These are phyloP conservation scores for Triops longicaudatus DNA, from an alignment of 1,140 invertebrate species.

Conservation along the genomic window DNA sequence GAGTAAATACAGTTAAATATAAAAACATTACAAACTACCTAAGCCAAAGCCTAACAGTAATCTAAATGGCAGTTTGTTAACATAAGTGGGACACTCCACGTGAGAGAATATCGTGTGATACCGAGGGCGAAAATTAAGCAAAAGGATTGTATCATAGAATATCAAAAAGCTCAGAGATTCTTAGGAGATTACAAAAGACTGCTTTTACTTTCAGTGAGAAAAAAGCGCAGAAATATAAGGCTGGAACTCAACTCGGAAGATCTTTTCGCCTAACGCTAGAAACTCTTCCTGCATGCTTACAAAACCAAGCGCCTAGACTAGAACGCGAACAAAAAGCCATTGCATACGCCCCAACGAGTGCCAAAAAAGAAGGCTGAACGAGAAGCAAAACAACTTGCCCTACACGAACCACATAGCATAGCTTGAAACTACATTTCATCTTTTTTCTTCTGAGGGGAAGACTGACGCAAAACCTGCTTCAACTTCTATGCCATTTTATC, in stretches of 20 bases:
- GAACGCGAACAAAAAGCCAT: conserved; percentile 12
- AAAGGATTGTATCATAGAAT: neutral
- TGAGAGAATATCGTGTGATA: neutral
- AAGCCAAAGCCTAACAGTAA: conserved; percentile 8
- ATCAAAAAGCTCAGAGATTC: neutral
- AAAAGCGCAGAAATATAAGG: neutral
- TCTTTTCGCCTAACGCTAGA: neutral
- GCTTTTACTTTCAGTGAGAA: neutral
- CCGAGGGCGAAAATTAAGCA: neutral
- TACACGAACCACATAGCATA: neutral
- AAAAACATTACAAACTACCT: conserved; percentile 12
- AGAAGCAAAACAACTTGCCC: neutral
- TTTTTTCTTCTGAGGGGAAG: neutral
- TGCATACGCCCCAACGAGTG: conserved; percentile 5
- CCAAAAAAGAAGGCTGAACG: neutral
- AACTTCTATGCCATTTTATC: no score
- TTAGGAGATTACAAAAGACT: neutral
- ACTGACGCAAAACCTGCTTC: neutral
- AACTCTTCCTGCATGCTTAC: neutral
- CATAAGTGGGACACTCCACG: neutral
- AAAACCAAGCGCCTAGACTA: conserved; percentile 11
- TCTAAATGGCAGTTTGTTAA: conserved; percentile 12
- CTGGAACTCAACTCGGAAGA: neutral
- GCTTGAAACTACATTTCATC: neutral
- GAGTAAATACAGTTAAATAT: neutral